Evolutionary conservation across 2,888 invertebrate species (phyloP).

Genomic region (Aphodius granarius): DNA sequence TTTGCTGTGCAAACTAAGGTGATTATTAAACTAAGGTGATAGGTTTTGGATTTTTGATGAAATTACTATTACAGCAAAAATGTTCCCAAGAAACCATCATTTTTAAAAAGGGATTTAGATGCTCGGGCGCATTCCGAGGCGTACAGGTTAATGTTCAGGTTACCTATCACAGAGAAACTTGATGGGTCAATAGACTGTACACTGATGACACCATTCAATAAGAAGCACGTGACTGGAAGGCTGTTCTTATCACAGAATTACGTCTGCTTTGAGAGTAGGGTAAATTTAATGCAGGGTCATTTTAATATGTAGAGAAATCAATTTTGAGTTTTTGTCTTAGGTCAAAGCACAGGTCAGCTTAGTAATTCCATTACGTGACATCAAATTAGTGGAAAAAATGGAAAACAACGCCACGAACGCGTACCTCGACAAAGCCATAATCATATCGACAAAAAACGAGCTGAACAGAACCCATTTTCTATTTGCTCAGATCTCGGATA

Average conservation of each 20-base stretch:
- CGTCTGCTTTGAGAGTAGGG: slow-evolving; percentile 94
- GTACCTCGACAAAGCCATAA: slow-evolving; percentile 68
- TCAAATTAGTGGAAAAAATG: slow-evolving; percentile 74
- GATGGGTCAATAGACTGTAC: slow-evolving; percentile 93
- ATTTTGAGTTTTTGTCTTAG: slow-evolving; percentile 52
- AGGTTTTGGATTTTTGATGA: slow-evolving; percentile 19
- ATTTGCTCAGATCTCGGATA: slow-evolving; percentile 85
- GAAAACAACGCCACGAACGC: slow-evolving; percentile 67
- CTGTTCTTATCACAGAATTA: slow-evolving; percentile 93
- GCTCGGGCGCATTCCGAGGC: slow-evolving; percentile 92
- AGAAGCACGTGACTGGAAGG: slow-evolving; percentile 83
- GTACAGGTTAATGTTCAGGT: slow-evolving; percentile 80
- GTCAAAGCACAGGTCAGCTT: slow-evolving; percentile 79
- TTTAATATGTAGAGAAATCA: slow-evolving; percentile 1
- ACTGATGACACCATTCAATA: slow-evolving; percentile 94
- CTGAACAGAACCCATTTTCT: slow-evolving; percentile 81
- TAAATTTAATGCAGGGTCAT: slow-evolving; percentile 54
- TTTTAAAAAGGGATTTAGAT: slow-evolving; percentile 92
- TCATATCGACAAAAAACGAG: slow-evolving; percentile 78
- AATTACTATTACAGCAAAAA: slow-evolving; percentile 73
- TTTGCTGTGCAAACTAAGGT: slow-evolving; percentile 78
- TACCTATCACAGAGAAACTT: slow-evolving; percentile 88
- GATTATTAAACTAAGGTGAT: slow-evolving; percentile 33
- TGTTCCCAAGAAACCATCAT: slow-evolving; percentile 86
- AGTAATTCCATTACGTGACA: slow-evolving; percentile 86